Evolutionary conservation across 2,797 vertebrate species (phyloP).

Genomic region (Mus spretus): DNA sequence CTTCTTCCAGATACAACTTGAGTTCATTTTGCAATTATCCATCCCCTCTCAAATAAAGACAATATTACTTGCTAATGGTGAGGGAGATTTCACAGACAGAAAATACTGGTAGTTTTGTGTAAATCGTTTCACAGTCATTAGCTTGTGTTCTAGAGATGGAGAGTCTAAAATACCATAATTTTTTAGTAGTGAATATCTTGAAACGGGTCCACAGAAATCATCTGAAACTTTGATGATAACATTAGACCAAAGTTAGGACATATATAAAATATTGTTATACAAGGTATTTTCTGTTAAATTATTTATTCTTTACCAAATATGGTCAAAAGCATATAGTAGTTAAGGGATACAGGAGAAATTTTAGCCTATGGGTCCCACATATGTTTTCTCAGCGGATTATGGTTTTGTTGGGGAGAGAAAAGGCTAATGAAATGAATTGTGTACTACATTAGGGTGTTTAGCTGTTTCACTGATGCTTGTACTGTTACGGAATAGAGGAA

Average conservation of each 20-base stretch:
- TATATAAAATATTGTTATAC: neutral
- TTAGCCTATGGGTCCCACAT: neutral
- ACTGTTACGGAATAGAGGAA: slow-evolving; percentile 34
- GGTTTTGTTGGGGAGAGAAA: neutral
- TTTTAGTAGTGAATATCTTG: neutral
- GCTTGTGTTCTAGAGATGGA: neutral
- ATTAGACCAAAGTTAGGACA: slow-evolving; percentile 7
- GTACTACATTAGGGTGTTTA: neutral
- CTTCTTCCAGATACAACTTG: neutral
- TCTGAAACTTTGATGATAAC: neutral
- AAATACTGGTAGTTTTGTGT: neutral
- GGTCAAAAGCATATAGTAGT: neutral
- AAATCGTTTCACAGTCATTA: neutral
- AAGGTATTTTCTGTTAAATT: neutral
- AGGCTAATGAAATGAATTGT: neutral
- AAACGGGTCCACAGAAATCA: neutral
- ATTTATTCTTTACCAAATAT: neutral
- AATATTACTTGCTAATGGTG: neutral
- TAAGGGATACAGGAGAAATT: neutral
- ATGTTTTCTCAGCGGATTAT: neutral
- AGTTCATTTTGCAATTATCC: slow-evolving; percentile 1
- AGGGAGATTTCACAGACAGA: neutral
- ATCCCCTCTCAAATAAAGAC: neutral
- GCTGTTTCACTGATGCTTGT: neutral
- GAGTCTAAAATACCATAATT: neutral